Evolutionary conservation across 1,140 invertebrate genomes (phyloP), one percentile per base, ranked within the genome.

Genomic region (Eurytemora carolleeae): DNA sequence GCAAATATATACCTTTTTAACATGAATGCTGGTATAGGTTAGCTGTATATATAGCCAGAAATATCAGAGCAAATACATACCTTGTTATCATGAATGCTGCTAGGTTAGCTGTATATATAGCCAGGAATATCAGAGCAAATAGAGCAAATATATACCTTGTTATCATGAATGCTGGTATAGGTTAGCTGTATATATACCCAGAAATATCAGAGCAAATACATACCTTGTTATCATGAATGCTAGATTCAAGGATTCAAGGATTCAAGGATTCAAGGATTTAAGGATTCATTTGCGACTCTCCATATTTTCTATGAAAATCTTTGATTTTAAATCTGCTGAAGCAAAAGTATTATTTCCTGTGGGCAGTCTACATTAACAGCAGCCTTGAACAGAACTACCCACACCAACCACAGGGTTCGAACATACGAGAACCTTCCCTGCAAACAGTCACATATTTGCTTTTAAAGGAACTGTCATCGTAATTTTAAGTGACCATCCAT

Each of bases 201-300:
- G 66, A 72, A 93, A 93, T 26, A 92, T 88, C 22, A 93, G 85
- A 65, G 93, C 91, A 72, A 92, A 97, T 59, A 96, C 85, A n/a
- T n/a, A n/a, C n/a, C 93, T 79, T 52, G 95, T 97, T 69, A 98
- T 98, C 95, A 98, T 98, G 77, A 98, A 98, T 58, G 94, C 94
- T 24, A 94, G 94, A n/a, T n/a, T n/a, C n/a, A n/a, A n/a, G n/a
- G n/a, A n/a, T n/a, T n/a, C n/a, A n/a, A n/a, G n/a, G n/a, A n/a
- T n/a, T n/a, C n/a, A n/a, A n/a, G n/a, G n/a, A n/a, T n/a, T n/a
- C n/a, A n/a, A n/a, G n/a, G n/a, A n/a, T n/a, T n/a, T n/a, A n/a
- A n/a, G n/a, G n/a, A n/a, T n/a, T n/a, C n/a, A n/a, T n/a, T n/a
- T n/a, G n/a, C n/a, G n/a, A n/a, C n/a, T n/a, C n/a, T n/a, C n/a